Evolutionary conservation across 2,888 invertebrate genomes (phyloP).

Genomic region (Baccha elongata): DNA sequence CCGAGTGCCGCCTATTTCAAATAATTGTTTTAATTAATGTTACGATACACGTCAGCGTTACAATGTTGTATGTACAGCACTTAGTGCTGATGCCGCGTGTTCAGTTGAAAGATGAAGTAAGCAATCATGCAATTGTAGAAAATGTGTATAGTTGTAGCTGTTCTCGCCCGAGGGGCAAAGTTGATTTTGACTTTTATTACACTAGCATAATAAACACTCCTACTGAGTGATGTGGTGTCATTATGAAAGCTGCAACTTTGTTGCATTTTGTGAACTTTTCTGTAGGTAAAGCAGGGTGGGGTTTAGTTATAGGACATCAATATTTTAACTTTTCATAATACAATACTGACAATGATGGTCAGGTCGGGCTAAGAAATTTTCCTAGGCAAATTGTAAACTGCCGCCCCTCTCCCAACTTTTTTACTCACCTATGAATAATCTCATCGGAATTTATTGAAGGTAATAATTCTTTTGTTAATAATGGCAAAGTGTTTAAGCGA

Average conservation of each 20-base stretch:
- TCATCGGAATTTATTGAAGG: too few species aligned
- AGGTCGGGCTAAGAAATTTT: too few species aligned
- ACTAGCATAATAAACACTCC: constrained; percentile 61
- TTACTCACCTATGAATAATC: too few species aligned
- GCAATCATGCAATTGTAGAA: constrained; percentile 62
- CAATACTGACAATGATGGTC: too few species aligned
- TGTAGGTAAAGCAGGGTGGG: neutral
- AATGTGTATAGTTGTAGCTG: constrained; percentile 51
- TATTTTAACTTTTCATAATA: too few species aligned
- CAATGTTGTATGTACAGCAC: constrained; percentile 50
- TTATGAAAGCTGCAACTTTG: constrained; percentile 28
- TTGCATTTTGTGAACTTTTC: constrained; percentile 29
- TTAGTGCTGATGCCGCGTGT: constrained; percentile 7
- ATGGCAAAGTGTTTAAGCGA: too few species aligned
- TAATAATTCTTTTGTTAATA: too few species aligned
- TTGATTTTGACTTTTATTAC: constrained; percentile 68
- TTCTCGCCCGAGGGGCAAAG: constrained; percentile 32
- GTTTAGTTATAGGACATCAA: too few species aligned
- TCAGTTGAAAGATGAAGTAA: constrained; percentile 61
- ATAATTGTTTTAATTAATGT: constrained; percentile 70
- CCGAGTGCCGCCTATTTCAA: constrained; percentile 23
- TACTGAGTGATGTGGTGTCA: constrained; percentile 9
- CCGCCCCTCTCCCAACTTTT: too few species aligned
- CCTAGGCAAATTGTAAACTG: too few species aligned
- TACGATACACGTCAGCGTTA: constrained; percentile 55